Conservation (phyloP, 2,888 invertebrate species). For the Asteroscopus sphinx region DNA sequence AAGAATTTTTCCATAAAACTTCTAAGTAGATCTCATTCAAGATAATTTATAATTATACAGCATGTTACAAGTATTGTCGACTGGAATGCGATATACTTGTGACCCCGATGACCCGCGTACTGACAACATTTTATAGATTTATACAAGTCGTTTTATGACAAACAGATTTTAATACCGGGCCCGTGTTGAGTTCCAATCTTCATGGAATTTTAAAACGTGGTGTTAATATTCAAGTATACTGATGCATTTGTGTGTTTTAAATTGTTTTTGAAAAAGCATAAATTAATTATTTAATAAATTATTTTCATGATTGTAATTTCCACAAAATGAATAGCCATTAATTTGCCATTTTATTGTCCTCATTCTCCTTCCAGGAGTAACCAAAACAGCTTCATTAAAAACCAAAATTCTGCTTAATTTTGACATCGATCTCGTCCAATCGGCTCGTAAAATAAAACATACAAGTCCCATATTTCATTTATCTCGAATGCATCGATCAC, state of each 20-base stretch:
- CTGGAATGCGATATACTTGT: conserved; percentile 65
- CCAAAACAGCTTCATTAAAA: conserved; percentile 45
- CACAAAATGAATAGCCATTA: background rate
- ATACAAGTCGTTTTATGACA: conserved; percentile 63
- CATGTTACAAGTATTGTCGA: conserved; percentile 57
- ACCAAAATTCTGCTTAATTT: conserved; percentile 38
- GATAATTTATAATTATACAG: conserved; percentile 60
- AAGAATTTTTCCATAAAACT: conserved; percentile 62
- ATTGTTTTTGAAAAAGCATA: background rate
- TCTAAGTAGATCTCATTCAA: conserved; percentile 55
- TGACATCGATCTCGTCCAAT: conserved; percentile 36
- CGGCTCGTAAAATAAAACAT: conserved; percentile 55
- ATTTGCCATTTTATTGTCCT: conserved; percentile 18
- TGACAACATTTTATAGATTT: conserved; percentile 70
- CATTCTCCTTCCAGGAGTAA: conserved; percentile 17
- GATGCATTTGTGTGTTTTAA: conserved; percentile 2
- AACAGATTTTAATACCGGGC: conserved; percentile 57
- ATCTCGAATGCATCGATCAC: conserved; percentile 68
- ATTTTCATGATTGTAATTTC: conserved; percentile 1
- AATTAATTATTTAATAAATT: background rate
- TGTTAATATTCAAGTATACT: conserved; percentile 10
- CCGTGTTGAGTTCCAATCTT: conserved; percentile 19
- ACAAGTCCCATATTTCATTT: conserved; percentile 55
- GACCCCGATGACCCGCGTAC: conserved; percentile 65
- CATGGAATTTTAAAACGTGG: conserved; percentile 30